Evolutionary conservation across 2,888 invertebrate genomes (phyloP).

Genomic region (Girardia tigrina): DNA sequence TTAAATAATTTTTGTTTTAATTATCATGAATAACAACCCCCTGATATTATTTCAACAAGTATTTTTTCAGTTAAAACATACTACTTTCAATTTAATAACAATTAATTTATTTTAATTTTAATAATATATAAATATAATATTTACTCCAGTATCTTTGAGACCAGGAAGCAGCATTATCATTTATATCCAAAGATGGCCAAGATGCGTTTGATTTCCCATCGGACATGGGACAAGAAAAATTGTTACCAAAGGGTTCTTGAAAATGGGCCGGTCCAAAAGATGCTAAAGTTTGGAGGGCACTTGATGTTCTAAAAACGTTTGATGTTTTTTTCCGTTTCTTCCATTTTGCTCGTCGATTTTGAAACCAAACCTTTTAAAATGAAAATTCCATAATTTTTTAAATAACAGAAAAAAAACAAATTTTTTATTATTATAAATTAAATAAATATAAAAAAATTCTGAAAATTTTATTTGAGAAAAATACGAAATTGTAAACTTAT

Average conservation of each 20-base stretch:
- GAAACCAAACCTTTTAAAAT: slow-evolving; percentile 77
- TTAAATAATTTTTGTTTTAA: no score
- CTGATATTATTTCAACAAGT: no score
- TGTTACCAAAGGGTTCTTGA: slow-evolving; percentile 18
- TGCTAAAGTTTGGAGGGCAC: slow-evolving; percentile 54
- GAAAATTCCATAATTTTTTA: background rate
- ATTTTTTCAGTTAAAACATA: no score
- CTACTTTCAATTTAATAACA: no score
- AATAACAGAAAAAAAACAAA: background rate
- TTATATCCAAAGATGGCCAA: slow-evolving; percentile 6
- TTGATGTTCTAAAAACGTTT: slow-evolving; percentile 73
- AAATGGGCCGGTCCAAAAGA: slow-evolving; percentile 28
- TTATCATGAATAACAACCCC: no score
- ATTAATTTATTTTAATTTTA: no score
- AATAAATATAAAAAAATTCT: no score
- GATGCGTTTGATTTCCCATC: background rate
- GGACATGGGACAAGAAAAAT: slow-evolving; percentile 4
- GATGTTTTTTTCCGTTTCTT: slow-evolving; percentile 97
- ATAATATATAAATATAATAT: background rate
- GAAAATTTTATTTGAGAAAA: no score
- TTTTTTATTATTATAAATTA: background rate
- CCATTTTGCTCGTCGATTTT: slow-evolving; percentile 93
- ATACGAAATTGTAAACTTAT: no score
- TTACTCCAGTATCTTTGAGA: slow-evolving; percentile 5
- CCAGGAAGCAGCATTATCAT: slow-evolving; percentile 15